phyloP scores from a whole-genome alignment of 2,888 invertebrate species.

The Sepiola atlantica region DNA sequence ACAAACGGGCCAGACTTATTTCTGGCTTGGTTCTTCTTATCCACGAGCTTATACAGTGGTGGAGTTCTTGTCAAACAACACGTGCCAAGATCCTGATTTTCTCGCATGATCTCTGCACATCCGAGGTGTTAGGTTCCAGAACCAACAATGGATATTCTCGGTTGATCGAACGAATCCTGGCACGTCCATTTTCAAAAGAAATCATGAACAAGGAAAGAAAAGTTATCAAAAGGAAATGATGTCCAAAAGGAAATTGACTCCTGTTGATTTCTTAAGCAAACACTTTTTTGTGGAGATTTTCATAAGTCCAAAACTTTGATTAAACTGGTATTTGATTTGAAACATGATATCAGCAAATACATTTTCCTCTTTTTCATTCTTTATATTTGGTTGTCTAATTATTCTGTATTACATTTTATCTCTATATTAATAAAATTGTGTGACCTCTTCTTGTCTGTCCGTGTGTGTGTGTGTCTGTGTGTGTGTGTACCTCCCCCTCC shows the following conservation, averaged over 20 bases:
- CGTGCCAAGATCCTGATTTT: neutral
- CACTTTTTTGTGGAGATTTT: neutral
- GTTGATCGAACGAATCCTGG: neutral
- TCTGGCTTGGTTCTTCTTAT: neutral
- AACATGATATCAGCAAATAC: neutral
- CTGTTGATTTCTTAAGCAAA: neutral
- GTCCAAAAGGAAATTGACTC: constrained; percentile 3
- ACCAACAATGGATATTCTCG: constrained; percentile 18
- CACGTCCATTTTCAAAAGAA: neutral
- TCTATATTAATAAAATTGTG: too few relatives aligned
- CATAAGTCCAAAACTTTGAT: neutral
- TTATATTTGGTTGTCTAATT: neutral
- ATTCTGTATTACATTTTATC: neutral
- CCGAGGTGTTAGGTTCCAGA: neutral
- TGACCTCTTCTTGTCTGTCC: too few relatives aligned
- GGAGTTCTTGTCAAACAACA: neutral
- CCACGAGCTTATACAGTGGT: neutral
- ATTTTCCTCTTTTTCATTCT: neutral
- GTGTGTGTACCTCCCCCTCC: too few relatives aligned
- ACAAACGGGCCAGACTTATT: neutral
- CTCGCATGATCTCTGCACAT: neutral
- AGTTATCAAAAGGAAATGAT: neutral
- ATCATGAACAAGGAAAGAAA: neutral
- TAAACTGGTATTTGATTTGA: neutral
- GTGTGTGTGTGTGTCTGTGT: too few relatives aligned